phyloP scores from a whole-genome alignment of 2,113 vertebrate species.

The Tauraco erythrolophus region DNA sequence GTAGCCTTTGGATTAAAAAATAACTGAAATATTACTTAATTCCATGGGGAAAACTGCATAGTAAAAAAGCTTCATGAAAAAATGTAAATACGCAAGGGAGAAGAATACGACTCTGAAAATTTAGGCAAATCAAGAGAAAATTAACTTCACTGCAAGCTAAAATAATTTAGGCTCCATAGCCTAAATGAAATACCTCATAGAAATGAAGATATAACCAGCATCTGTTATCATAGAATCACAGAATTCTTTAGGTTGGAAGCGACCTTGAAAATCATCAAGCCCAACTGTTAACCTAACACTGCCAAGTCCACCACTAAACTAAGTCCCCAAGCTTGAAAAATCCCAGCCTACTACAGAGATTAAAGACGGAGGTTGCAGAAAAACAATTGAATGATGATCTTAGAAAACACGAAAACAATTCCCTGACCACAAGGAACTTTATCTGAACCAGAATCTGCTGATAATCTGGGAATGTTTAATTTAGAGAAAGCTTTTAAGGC shows the following conservation, averaged over 20 bases:
- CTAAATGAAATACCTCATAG: background rate
- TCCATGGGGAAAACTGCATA: background rate
- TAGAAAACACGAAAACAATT: background rate
- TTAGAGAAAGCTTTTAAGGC: background rate
- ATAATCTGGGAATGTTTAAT: background rate
- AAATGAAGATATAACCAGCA: background rate
- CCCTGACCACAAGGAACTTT: background rate
- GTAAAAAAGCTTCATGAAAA: background rate
- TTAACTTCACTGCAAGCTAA: background rate
- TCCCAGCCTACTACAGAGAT: background rate
- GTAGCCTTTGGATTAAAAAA: background rate
- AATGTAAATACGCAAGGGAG: background rate
- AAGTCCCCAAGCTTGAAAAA: background rate
- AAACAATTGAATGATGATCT: constrained; percentile 49
- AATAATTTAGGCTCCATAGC: background rate
- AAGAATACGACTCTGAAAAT: background rate
- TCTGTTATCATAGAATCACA: background rate
- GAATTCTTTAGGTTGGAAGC: no score
- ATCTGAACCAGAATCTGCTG: background rate
- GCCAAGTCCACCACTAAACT: no score
- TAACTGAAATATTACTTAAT: background rate
- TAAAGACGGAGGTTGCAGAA: constrained; percentile 7
- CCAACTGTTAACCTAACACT: no score
- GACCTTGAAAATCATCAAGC: no score
- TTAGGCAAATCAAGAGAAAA: background rate